phyloP scores from a whole-genome alignment of 2,113 vertebrate genomes.

The Xyrauchen texanus region DNA sequence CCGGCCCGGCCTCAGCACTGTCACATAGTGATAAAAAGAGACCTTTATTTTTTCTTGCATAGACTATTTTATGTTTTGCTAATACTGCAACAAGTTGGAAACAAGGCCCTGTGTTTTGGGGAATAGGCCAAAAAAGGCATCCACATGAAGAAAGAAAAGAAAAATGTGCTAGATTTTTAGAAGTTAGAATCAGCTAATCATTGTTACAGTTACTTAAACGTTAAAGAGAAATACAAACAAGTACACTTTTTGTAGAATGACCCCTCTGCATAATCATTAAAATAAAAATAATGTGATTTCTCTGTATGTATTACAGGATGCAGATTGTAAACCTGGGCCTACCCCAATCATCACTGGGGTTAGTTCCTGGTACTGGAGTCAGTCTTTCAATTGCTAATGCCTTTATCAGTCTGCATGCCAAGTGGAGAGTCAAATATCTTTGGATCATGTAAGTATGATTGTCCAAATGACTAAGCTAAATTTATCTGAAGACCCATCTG shows the following conservation, averaged over 20 bases:
- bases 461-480: not conserved
- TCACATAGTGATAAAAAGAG: too few species aligned
- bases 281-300: not conserved
- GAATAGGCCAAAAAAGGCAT: too few species aligned
- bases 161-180: too few species aligned
- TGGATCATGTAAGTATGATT: slow-evolving; percentile 66
- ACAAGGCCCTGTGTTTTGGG: too few species aligned
- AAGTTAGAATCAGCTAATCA: not conserved
- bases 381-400: slow-evolving; percentile 65
- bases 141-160: too few species aligned
- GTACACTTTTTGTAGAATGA: not conserved
- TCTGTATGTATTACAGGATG: slow-evolving; percentile 60
- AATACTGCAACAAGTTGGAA: too few species aligned
- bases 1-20: too few species aligned
- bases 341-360: slow-evolving; percentile 61
- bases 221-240: too few species aligned
- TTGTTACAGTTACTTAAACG: too few species aligned
- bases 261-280: not conserved
- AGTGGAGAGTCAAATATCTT: slow-evolving; percentile 74
- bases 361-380: slow-evolving; percentile 67
- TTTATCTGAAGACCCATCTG: not conserved
- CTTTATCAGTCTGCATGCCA: slow-evolving; percentile 68
- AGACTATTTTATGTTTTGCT: too few species aligned
- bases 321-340: slow-evolving; percentile 63
- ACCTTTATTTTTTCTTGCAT: too few species aligned